Percentiles rank a stretch among this genome's conserved stretches.
These are phyloP conservation scores for Zoanthus sociatus DNA, from an alignment of 92 coral and sea anemone genomes.

Conservation along the genomic window DNA sequence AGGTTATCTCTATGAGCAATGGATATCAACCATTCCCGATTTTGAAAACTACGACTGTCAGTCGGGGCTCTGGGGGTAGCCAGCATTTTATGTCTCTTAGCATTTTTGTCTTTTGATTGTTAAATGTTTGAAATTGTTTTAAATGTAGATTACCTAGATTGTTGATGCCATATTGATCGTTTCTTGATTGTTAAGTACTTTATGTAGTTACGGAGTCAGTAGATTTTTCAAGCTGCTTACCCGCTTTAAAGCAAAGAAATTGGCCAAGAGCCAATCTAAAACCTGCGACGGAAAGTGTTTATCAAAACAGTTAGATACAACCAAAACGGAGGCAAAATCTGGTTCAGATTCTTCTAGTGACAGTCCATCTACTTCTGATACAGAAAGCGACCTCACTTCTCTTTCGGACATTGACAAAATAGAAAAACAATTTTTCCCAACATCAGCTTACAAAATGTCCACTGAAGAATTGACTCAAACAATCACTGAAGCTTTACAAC, in stretches of 20 bases:
- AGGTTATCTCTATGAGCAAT: too few species aligned
- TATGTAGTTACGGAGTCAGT: not conserved
- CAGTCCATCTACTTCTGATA: not conserved
- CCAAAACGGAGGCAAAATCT: not conserved
- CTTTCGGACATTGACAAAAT: not conserved
- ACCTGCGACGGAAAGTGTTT: not conserved
- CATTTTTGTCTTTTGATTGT: too few species aligned
- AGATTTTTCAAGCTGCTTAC: not conserved
- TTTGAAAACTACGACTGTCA: too few species aligned
- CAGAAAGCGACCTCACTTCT: not conserved
- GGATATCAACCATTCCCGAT: too few species aligned
- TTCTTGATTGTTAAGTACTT: not conserved
- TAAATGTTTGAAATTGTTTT: too few species aligned
- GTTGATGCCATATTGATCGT: not conserved
- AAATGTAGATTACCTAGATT: too few species aligned
- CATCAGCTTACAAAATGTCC: not conserved
- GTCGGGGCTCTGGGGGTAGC: too few species aligned
- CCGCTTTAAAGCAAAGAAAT: not conserved
- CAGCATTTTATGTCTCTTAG: too few species aligned
- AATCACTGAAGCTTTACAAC: not conserved
- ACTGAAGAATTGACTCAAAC: not conserved
- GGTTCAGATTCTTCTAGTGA: not conserved
- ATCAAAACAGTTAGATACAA: not conserved
- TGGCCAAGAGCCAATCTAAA: not conserved
- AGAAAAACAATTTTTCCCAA: not conserved